These are phyloP conservation scores for Drosophila truncata DNA, from an alignment of 1,140 invertebrate species.

Conservation along the genomic window DNA sequence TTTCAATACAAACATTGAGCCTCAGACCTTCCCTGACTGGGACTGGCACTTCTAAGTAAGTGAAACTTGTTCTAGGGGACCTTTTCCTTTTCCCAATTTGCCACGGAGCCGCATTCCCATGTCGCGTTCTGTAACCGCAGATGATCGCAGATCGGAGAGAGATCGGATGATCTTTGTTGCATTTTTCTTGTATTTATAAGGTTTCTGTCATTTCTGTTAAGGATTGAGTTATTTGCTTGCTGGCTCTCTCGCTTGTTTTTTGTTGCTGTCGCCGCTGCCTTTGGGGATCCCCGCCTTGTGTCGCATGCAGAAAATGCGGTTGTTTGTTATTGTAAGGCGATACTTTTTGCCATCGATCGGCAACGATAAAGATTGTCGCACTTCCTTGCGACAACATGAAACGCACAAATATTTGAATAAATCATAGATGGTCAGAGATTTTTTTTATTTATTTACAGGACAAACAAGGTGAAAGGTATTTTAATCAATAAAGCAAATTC, in stretches of 20 bases:
- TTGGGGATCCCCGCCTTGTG: constrained; percentile 59
- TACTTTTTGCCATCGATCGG: constrained; percentile 61
- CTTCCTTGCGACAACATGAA: constrained; percentile 40
- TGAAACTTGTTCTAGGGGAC: constrained; percentile 71
- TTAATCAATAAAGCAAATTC: constrained; percentile 20
- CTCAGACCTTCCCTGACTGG: constrained; percentile 7
- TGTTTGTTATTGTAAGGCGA: constrained; percentile 67
- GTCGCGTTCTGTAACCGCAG: constrained; percentile 69
- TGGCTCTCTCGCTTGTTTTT: constrained; percentile 20
- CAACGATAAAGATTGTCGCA: constrained; percentile 46
- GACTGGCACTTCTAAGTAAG: constrained; percentile 58
- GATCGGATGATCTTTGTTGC: constrained; percentile 67
- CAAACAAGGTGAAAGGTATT: constrained; percentile 10
- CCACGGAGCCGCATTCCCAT: constrained; percentile 75
- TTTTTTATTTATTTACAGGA: constrained; percentile 5
- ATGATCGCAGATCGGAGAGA: constrained; percentile 62
- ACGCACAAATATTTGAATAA: constrained; percentile 73
- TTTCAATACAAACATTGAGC: constrained; percentile 48
- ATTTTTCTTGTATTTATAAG: constrained; percentile 79
- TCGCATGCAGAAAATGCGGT: constrained; percentile 70
- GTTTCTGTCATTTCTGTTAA: constrained; percentile 82
- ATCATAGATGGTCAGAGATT: constrained; percentile 47
- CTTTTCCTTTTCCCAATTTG: constrained; percentile 56
- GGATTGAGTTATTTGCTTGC: constrained; percentile 79
- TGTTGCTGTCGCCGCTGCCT: constrained; percentile 23